Evolutionary conservation across 2,797 vertebrate species (phyloP).

Genomic region (Odontamblyopus rebecca): DNA sequence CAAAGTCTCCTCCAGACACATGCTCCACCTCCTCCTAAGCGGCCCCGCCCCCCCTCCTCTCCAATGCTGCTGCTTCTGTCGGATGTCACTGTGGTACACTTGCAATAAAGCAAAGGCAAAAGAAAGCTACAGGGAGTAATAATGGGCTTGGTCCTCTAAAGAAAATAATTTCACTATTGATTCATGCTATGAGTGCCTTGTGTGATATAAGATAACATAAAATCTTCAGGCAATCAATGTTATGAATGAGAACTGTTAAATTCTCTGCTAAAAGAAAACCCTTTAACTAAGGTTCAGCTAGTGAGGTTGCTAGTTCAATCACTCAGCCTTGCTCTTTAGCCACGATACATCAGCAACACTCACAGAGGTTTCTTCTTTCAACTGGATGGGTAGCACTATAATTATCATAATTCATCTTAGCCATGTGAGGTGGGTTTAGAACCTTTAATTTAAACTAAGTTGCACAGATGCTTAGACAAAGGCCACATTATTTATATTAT

Average conservation of each 20-base stretch:
- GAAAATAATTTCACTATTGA: not conserved
- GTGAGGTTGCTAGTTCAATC: not conserved
- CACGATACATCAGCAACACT: not conserved
- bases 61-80: conserved; percentile 11
- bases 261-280: no score
- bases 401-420: no score
- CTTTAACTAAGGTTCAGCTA: not conserved
- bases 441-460: not conserved
- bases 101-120: not conserved
- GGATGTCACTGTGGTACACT: conserved; percentile 9
- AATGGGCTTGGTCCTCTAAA: not conserved
- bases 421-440: no score
- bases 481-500: not conserved
- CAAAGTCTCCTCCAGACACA: conserved; percentile 30
- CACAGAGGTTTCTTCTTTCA: no score
- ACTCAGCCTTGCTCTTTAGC: not conserved
- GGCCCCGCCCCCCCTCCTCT: conserved; percentile 42
- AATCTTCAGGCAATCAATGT: not conserved
- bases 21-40: conserved; percentile 65
- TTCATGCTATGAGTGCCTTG: not conserved
- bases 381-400: no score
- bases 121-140: not conserved
- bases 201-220: not conserved
- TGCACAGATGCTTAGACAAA: not conserved
- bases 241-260: not conserved